phyloP scores from a whole-genome alignment of 2,797 vertebrate species.

The Miichthys miiuy region DNA sequence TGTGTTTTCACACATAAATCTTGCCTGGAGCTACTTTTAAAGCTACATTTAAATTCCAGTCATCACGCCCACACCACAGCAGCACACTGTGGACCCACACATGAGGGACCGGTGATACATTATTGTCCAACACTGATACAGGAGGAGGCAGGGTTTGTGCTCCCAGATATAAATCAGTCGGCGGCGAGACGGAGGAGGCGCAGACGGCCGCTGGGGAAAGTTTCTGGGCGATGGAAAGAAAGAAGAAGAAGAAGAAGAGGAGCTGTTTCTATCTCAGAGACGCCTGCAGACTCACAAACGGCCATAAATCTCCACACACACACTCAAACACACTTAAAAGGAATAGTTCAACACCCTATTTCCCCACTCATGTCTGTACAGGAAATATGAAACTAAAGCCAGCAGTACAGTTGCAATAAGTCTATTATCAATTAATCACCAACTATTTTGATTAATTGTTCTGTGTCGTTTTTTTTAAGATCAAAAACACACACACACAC shows the following conservation, averaged over 20 bases:
- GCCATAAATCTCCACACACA: slow-evolving; percentile 42
- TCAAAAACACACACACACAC: too few species aligned
- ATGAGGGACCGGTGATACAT: slow-evolving; percentile 30
- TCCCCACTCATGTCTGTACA: too few species aligned
- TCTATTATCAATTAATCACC: too few species aligned
- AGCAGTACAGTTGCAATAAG: too few species aligned
- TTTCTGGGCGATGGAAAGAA: slow-evolving; percentile 18
- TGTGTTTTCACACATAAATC: slow-evolving; percentile 27
- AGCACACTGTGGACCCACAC: neutral
- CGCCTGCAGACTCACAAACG: slow-evolving; percentile 35
- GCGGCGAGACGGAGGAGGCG: slow-evolving; percentile 20
- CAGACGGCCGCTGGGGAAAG: slow-evolving; percentile 46
- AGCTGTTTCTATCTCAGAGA: slow-evolving; percentile 17
- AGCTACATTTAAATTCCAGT: slow-evolving; percentile 38
- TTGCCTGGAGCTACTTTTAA: slow-evolving; percentile 11
- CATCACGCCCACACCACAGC: slow-evolving; percentile 32
- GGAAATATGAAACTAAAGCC: too few species aligned
- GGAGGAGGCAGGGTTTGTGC: slow-evolving; percentile 20
- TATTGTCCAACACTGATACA: slow-evolving; percentile 18
- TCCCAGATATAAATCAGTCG: slow-evolving; percentile 47
- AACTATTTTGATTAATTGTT: too few species aligned
- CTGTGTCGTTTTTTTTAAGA: too few species aligned
- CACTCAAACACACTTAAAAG: neutral
- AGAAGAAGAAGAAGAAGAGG: slow-evolving; percentile 15
- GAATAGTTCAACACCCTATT: neutral